A percentile compares a stretch with the other conserved stretches of the same genome.
Conservation (phyloP, 2,797 vertebrate species). For the Masticophis lateralis region DNA sequence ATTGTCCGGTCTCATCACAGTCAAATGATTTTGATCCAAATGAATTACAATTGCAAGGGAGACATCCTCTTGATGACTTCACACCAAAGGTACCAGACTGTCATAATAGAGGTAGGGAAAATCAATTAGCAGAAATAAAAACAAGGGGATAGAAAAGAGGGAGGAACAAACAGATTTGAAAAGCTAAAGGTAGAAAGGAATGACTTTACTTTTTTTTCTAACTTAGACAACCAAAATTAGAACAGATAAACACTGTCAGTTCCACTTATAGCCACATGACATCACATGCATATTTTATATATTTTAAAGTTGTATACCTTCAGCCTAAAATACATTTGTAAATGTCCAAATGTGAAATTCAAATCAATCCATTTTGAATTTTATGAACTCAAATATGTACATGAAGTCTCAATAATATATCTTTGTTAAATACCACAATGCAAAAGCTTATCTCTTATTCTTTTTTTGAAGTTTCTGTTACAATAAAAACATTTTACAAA, state of each 20-base stretch:
- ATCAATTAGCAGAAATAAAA: conserved; percentile 3
- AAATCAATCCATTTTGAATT: neutral
- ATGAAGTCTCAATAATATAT: neutral
- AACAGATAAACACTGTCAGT: neutral
- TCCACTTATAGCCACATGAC: neutral
- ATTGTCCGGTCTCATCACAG: conserved; percentile 87
- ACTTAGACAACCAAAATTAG: neutral
- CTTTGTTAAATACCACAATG: neutral
- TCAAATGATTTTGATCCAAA: conserved; percentile 98
- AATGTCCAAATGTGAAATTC: neutral
- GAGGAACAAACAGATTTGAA: neutral
- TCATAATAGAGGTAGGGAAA: conserved; percentile 33
- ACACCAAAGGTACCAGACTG: conserved; percentile 85
- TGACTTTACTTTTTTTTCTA: neutral
- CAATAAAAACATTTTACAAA: neutral
- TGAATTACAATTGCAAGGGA: conserved; percentile 94
- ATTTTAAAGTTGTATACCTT: neutral
- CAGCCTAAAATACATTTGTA: neutral
- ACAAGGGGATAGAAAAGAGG: conserved; percentile 2
- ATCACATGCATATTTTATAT: neutral
- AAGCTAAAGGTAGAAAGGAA: neutral
- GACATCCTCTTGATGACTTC: conserved; percentile 77
- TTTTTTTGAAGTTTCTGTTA: neutral
- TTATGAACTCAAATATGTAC: neutral
- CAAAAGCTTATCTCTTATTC: neutral